These are phyloP conservation scores for Heterotilapia buettikoferi DNA, from an alignment of 2,113 vertebrate genomes.

Conservation along the genomic window DNA sequence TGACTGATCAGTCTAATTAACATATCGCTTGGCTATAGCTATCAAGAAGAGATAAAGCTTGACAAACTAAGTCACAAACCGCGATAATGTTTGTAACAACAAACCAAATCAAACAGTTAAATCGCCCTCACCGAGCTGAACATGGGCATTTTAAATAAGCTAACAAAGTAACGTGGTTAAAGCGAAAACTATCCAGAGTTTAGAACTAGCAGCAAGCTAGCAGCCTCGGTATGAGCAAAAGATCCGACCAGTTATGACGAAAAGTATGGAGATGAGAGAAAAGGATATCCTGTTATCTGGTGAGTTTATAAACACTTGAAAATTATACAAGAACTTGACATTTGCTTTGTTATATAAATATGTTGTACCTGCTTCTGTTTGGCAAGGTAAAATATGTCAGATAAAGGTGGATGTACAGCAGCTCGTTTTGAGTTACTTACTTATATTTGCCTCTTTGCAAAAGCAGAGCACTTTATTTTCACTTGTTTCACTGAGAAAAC, in stretches of 20 bases:
- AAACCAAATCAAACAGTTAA: neutral
- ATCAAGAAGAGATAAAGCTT: neutral
- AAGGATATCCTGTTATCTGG: neutral
- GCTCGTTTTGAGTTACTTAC: neutral
- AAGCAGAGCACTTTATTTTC: neutral
- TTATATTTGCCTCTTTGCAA: neutral
- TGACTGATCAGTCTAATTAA: neutral
- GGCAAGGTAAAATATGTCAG: neutral
- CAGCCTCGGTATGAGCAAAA: neutral
- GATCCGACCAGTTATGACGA: accelerated
- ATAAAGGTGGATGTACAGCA: neutral
- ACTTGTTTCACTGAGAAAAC: neutral
- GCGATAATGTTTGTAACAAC: accelerated
- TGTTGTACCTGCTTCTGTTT: neutral
- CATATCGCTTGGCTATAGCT: neutral
- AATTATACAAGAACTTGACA: neutral
- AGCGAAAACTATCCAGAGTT: neutral
- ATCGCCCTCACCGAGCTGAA: accelerated
- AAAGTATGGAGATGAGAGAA: neutral
- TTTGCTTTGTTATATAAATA: neutral
- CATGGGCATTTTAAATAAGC: neutral
- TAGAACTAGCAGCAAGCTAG: neutral
- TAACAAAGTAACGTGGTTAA: neutral
- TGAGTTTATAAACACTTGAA: neutral
- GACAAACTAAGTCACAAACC: neutral